These are phyloP conservation scores for Papilio aristodemus DNA, from an alignment of 1,140 invertebrate genomes.

Conservation along the genomic window DNA sequence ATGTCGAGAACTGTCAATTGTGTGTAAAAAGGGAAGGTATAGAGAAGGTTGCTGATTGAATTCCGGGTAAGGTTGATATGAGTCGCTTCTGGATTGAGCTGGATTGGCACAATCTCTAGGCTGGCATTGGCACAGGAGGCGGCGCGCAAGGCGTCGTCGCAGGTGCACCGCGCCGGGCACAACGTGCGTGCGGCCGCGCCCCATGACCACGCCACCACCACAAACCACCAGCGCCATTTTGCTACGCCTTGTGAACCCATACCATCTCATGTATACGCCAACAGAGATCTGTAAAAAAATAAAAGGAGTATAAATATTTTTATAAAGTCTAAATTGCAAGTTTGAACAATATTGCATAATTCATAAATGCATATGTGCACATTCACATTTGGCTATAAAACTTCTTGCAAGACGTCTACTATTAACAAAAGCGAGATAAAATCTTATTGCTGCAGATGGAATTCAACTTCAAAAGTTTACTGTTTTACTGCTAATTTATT, in stretches of 20 bases:
- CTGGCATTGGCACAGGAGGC: conserved; percentile 87
- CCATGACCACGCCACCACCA: conserved; percentile 69
- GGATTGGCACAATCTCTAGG: conserved; percentile 92
- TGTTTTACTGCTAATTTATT: conserved; percentile 63
- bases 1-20: conserved; percentile 89
- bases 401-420: conserved; percentile 20
- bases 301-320: conserved; percentile 24
- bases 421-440: conserved; percentile 41
- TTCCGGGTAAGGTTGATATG: conserved; percentile 89
- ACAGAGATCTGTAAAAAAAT: conserved; percentile 61
- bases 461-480: no score
- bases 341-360: not conserved
- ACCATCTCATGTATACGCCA: conserved; percentile 76
- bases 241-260: conserved; percentile 76
- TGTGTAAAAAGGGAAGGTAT: conserved; percentile 89
- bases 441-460: conserved; percentile 49
- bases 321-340: not conserved
- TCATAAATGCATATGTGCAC: conserved; percentile 3
- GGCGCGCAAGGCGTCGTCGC: conserved; percentile 88
- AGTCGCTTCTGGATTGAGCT: conserved; percentile 90
- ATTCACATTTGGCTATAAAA: conserved; percentile 19
- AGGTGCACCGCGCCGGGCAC: conserved; percentile 89
- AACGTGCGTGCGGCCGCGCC: conserved; percentile 81
- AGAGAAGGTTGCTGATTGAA: conserved; percentile 85
- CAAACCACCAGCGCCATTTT: conserved; percentile 72